Evolutionary conservation across 1,140 invertebrate genomes (phyloP), one percentile per base, ranked within the genome.

Genomic region (Arctopsyche grandis): DNA sequence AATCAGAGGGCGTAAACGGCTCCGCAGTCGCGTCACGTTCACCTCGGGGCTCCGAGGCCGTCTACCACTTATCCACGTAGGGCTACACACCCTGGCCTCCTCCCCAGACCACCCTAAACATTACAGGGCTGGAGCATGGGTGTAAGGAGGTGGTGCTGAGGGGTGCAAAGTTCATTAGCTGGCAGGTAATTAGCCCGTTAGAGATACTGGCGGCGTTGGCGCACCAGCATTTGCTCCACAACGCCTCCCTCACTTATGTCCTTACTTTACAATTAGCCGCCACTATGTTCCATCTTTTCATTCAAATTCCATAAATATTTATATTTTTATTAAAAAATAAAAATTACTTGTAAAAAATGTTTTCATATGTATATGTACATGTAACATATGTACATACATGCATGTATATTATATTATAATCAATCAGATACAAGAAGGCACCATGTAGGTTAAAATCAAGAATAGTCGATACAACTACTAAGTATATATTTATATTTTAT

Each of bases 121-220:
- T 38, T 38, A 7, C 29, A 38, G 29, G 29, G 29, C 7, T 7
- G 29, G 29, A 38, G 7, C 29, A 52, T 52, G 48, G 48, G 16
- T 12, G 48, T 52, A 5, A 52, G 10, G 48, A 7, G 84, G 85
- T 84, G 86, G 84, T 85, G 85, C 84, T 3, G 86, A 87, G 86
- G n/a, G 75, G 60, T 87, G 87, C 86, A 88, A 88, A 88, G 87
- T 88, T 88, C 87, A 88, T 88, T 88, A 88, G 87, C 85, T 85
- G 86, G 86, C 88, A 87, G 87, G 88, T 89, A 88, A 89, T 89
- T 88, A 89, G 86, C 87, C 87, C 86, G 87, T 89, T 88, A 88
- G 87, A 87, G 85, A 85, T 85, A 52, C 16, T 10, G 48, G 48
- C 12, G 48, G 16, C 12, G 48, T 52, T 16, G 48, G 16, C 48